phyloP scores from a whole-genome alignment of 1,140 invertebrate genomes.

The Lordiphosa collinella region DNA sequence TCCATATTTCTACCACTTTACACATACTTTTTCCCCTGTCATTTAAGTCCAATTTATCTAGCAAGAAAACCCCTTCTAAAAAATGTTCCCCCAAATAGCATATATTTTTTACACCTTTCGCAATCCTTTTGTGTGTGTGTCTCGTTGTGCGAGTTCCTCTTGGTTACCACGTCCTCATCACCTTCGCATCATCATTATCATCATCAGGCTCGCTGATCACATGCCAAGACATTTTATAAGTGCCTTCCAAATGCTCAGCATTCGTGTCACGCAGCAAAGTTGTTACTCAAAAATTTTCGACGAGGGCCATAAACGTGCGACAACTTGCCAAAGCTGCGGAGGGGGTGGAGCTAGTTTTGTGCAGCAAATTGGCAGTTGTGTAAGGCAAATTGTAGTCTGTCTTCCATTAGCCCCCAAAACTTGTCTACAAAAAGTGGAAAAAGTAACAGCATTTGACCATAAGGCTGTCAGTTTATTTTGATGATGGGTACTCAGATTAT shows the following conservation, averaged over 20 bases:
- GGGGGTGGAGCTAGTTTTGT: conserved; percentile 45
- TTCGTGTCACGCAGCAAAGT: conserved; percentile 75
- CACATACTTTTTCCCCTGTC: too few species aligned
- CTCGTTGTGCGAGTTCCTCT: neutral
- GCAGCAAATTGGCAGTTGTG: conserved; percentile 59
- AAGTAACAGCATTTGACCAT: conserved; percentile 19
- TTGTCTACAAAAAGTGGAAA: neutral
- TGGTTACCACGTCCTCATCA: conserved; percentile 15
- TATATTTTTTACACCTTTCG: neutral
- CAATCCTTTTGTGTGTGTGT: conserved; percentile 2
- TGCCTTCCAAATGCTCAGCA: conserved; percentile 33
- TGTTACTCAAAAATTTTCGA: conserved; percentile 71
- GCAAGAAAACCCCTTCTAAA: too few species aligned
- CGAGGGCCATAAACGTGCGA: conserved; percentile 52
- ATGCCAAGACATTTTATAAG: conserved; percentile 52
- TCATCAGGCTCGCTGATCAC: conserved; percentile 37
- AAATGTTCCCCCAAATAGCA: too few species aligned
- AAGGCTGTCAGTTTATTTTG: conserved; percentile 45
- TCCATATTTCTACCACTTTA: too few species aligned
- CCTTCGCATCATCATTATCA: conserved; percentile 17
- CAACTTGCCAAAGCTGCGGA: conserved; percentile 20
- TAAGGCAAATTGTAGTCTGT: conserved; percentile 53
- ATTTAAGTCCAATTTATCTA: too few species aligned
- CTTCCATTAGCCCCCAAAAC: conserved; percentile 35
- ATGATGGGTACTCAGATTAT: conserved; percentile 45